Conservation (phyloP, 92 coral and sea anemone genomes). For the Umimayanthus kanabou region DNA sequence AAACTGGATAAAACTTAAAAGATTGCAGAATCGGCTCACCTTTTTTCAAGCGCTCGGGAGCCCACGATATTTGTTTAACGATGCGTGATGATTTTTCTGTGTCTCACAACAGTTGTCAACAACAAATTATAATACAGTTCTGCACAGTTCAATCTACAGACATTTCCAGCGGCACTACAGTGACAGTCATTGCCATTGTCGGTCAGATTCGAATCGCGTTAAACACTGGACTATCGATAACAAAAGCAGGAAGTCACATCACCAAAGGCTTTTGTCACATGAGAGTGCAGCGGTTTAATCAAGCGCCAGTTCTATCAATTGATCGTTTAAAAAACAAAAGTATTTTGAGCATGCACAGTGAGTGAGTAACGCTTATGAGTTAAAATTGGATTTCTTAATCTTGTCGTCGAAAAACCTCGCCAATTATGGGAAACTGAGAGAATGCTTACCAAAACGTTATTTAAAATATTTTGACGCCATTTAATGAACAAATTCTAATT, state of each 20-base stretch:
- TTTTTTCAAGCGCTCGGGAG: neutral
- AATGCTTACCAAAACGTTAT: neutral
- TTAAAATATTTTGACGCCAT: neutral
- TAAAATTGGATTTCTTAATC: neutral
- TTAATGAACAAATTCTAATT: neutral
- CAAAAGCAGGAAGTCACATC: neutral
- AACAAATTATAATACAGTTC: neutral
- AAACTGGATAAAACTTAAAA: neutral
- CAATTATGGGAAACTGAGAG: neutral
- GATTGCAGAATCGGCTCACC: neutral
- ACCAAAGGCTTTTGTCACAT: neutral
- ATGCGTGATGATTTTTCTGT: neutral
- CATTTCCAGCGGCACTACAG: neutral
- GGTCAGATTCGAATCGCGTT: neutral
- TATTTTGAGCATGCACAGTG: neutral
- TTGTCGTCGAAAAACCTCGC: neutral
- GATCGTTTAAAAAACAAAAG: neutral
- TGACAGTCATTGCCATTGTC: neutral
- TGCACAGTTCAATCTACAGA: neutral
- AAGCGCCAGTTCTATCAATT: neutral
- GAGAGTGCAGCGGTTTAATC: neutral
- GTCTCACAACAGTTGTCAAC: neutral
- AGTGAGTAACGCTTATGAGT: neutral
- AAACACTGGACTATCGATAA: neutral
- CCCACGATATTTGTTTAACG: neutral